Evolutionary conservation across 1,140 invertebrate genomes (phyloP).

Genomic region (Drosophila melanogaster): DNA sequence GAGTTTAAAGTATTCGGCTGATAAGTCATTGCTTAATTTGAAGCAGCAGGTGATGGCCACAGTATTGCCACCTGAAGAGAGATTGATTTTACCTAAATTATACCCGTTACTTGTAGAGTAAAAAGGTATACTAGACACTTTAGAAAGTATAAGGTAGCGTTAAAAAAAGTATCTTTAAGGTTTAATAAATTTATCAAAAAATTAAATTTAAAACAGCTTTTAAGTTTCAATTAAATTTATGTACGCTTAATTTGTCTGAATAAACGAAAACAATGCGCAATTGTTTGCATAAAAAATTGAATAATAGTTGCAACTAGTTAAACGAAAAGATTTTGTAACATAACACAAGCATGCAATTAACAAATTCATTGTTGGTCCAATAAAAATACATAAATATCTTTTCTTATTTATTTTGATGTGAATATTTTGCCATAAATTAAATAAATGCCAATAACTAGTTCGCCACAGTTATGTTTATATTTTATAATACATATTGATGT

Average conservation of each 20-base stretch:
- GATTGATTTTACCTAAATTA: not conserved
- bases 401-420: not conserved
- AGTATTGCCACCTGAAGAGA: not conserved
- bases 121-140: no score
- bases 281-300: no score
- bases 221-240: no score
- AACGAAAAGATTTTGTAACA: no score
- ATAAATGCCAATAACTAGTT: not conserved
- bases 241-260: no score
- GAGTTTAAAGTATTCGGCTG: conserved; percentile 18
- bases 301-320: not conserved
- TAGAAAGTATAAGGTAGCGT: no score
- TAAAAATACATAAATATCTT: not conserved
- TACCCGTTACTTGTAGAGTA: no score
- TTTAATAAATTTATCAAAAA: no score
- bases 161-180: no score
- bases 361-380: not conserved
- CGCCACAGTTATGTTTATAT: no score
- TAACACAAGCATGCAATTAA: not conserved
- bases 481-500: not conserved
- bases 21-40: conserved; percentile 60
- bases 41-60: conserved; percentile 6
- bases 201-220: no score
- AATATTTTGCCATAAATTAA: not conserved
- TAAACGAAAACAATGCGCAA: no score